Evolutionary conservation across 2,797 vertebrate species (phyloP).

Genomic region (Dendrocincla tyrannina): DNA sequence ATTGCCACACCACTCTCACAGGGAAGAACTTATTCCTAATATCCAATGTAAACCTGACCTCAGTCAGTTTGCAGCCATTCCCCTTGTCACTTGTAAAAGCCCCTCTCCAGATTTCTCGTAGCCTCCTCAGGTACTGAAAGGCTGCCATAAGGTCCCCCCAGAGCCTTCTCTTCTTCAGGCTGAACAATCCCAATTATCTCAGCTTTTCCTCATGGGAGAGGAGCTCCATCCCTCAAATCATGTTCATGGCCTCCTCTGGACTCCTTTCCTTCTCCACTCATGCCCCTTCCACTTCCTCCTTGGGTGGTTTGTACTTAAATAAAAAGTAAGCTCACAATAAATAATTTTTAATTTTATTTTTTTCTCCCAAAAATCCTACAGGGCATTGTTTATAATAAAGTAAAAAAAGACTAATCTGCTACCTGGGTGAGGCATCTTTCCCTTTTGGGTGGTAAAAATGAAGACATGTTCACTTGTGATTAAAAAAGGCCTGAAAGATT

Average conservation of each 20-base stretch:
- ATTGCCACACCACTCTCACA: accelerated
- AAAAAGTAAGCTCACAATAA: neutral
- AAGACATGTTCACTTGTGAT: neutral
- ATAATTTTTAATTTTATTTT: neutral
- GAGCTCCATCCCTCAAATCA: neutral
- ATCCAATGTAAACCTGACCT: neutral
- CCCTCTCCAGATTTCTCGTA: neutral
- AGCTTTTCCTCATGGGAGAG: neutral
- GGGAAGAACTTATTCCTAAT: neutral
- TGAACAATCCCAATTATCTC: neutral
- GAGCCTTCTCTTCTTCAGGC: neutral
- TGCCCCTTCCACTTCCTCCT: neutral
- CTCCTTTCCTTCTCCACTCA: neutral
- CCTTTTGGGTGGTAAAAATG: neutral
- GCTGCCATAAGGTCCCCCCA: neutral
- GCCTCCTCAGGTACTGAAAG: neutral
- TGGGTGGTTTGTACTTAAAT: neutral
- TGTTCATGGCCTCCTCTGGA: neutral
- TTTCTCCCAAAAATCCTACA: neutral
- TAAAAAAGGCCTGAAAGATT: neutral
- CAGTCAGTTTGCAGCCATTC: neutral
- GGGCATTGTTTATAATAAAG: neutral
- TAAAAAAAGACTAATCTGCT: neutral
- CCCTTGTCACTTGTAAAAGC: too few species aligned
- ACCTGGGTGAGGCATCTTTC: neutral